phyloP scores from a whole-genome alignment of 1,140 invertebrate species.

The Andrena cerasifolii region DNA sequence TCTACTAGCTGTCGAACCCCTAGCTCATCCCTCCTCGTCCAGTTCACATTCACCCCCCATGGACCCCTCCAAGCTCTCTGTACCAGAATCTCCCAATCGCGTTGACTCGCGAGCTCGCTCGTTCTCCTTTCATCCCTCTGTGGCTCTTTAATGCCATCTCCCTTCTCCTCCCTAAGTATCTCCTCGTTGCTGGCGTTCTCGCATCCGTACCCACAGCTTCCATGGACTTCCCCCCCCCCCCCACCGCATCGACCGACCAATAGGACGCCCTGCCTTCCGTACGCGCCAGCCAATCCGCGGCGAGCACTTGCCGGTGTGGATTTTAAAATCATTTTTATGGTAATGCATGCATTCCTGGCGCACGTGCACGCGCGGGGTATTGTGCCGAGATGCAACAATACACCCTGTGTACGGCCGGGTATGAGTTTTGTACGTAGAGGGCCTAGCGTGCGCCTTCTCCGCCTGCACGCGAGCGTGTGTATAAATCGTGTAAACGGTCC shows the following conservation, averaged over 20 bases:
- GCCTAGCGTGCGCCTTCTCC: background rate
- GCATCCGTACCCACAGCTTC: slow-evolving; percentile 20
- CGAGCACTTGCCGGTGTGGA: slow-evolving; percentile 41
- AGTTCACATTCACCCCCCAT: slow-evolving; percentile 6
- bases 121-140: slow-evolving; percentile 7
- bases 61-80: slow-evolving; percentile 18
- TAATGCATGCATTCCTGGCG: slow-evolving; percentile 63
- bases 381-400: slow-evolving; percentile 49
- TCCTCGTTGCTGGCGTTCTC: slow-evolving; percentile 14
- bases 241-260: slow-evolving; percentile 40
- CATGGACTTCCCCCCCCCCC: slow-evolving; percentile 15
- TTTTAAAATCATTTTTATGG: slow-evolving; percentile 76
- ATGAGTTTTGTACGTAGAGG: background rate
- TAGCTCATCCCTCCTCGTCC: slow-evolving; percentile 21
- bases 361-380: slow-evolving; percentile 50
- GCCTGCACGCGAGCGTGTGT: background rate
- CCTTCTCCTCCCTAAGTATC: slow-evolving; percentile 11
- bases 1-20: background rate
- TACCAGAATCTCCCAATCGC: slow-evolving; percentile 17
- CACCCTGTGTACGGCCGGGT: background rate
- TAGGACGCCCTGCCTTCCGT: slow-evolving; percentile 38
- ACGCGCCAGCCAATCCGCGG: slow-evolving; percentile 57
- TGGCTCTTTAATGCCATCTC: background rate
- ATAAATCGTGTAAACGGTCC: slow-evolving; percentile 12
- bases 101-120: slow-evolving; percentile 13